These are phyloP conservation scores for Aphidius colemani DNA, from an alignment of 2,888 invertebrate genomes.

Conservation along the genomic window DNA sequence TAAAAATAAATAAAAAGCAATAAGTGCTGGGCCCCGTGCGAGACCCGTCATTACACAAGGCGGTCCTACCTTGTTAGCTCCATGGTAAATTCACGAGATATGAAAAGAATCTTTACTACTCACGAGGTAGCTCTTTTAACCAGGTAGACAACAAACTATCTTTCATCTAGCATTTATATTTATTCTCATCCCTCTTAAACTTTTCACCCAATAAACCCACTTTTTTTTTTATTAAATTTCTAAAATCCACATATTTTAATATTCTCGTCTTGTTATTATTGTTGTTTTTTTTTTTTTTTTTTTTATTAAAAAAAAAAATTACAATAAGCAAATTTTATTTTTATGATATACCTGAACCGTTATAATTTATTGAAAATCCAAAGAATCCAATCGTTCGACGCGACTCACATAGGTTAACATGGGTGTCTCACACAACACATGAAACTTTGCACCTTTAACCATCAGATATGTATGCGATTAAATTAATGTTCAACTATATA, in stretches of 20 bases:
- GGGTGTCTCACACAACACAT: slow-evolving; percentile 23
- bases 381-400: slow-evolving; percentile 46
- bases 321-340: slow-evolving; percentile 8
- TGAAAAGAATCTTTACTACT: no score
- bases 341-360: slow-evolving; percentile 52
- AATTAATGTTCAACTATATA: slow-evolving; percentile 14
- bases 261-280: no score
- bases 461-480: not conserved
- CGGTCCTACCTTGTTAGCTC: slow-evolving; percentile 60
- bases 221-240: not conserved
- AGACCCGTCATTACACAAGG: slow-evolving; percentile 60
- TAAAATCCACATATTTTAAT: no score
- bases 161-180: no score
- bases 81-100: slow-evolving; percentile 49
- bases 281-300: no score
- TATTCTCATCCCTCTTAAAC: no score
- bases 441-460: not conserved
- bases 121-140: no score
- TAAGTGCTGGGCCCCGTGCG: slow-evolving; percentile 59
- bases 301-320: no score
- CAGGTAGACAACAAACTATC: no score
- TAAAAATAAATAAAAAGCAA: slow-evolving; percentile 59
- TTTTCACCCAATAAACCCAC: not conserved
- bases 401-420: slow-evolving; percentile 10
- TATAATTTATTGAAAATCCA: slow-evolving; percentile 58